These are phyloP conservation scores for Pangasius krempfi DNA, from an alignment of 2,797 vertebrate genomes.

Conservation along the genomic window DNA sequence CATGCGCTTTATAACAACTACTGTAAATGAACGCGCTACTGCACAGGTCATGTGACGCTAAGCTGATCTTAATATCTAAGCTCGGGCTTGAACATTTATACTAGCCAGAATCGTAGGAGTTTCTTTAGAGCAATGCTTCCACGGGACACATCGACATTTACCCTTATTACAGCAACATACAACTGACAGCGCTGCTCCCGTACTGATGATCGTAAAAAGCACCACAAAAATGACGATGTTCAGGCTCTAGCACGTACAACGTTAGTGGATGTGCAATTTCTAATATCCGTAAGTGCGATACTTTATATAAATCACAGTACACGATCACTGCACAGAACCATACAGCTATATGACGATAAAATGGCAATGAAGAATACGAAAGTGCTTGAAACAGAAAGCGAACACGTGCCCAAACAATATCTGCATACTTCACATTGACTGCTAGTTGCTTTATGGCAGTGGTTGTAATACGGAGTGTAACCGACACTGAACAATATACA, in stretches of 20 bases:
- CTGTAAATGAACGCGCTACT: neutral
- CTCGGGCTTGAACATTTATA: neutral
- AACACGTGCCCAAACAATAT: neutral
- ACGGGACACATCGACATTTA: neutral
- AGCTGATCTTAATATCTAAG: neutral
- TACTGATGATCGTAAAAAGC: neutral
- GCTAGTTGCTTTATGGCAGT: constrained; percentile 23
- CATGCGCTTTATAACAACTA: neutral
- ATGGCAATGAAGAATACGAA: constrained; percentile 19
- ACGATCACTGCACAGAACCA: constrained; percentile 62
- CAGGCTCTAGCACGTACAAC: neutral
- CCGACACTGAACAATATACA: constrained; percentile 7
- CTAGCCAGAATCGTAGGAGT: neutral
- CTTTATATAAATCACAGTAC: constrained; percentile 54
- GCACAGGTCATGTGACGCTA: neutral
- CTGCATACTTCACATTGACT: neutral
- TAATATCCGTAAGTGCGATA: neutral
- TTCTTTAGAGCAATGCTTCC: constrained; percentile 10
- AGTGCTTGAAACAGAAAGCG: constrained; percentile 9
- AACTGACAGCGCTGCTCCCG: neutral
- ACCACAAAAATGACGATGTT: neutral
- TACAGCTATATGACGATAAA: neutral
- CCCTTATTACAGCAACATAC: neutral
- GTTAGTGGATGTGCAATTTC: neutral
- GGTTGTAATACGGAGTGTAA: constrained; percentile 34